Evolutionary conservation across 2,113 vertebrate genomes (phyloP).

Genomic region (Aspidoscelis tigris): DNA sequence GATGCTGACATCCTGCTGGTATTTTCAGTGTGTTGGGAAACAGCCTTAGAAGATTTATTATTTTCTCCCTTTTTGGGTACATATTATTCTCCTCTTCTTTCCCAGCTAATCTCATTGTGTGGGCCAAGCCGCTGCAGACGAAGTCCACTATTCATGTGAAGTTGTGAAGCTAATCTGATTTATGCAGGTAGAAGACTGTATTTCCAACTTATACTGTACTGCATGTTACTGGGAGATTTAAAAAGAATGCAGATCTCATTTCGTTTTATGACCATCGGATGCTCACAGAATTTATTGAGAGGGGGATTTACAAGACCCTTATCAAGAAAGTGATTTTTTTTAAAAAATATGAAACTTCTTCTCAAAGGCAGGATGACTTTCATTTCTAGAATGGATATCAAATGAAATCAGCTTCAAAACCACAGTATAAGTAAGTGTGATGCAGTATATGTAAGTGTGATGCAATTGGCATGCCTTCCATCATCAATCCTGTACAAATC

Average conservation of each 20-base stretch:
- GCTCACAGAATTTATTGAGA: conserved; percentile 43
- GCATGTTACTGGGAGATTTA: conserved; percentile 49
- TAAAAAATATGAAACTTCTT: background rate
- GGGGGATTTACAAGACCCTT: conserved; percentile 51
- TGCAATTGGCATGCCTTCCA: too few relatives aligned
- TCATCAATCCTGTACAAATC: background rate
- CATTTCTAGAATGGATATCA: background rate
- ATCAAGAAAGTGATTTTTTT: background rate
- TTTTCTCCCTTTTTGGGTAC: too few relatives aligned
- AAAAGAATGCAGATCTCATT: conserved; percentile 49
- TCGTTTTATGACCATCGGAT: conserved; percentile 57
- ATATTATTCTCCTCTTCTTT: background rate
- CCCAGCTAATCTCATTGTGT: background rate
- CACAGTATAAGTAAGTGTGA: background rate
- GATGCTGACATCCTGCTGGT: too few relatives aligned
- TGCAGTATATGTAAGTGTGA: too few relatives aligned
- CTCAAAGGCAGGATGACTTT: conserved; percentile 17
- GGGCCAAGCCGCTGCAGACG: conserved; percentile 50
- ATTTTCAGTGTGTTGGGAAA: background rate
- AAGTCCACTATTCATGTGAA: conserved; percentile 59
- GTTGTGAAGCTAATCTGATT: conserved; percentile 44
- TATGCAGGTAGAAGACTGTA: conserved; percentile 55
- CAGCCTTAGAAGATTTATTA: background rate
- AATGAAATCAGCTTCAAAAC: background rate
- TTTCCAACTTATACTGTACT: conserved; percentile 41